phyloP scores from a whole-genome alignment of 35 echinoderm and acorn worm species.

The Stichopus chloronotus region DNA sequence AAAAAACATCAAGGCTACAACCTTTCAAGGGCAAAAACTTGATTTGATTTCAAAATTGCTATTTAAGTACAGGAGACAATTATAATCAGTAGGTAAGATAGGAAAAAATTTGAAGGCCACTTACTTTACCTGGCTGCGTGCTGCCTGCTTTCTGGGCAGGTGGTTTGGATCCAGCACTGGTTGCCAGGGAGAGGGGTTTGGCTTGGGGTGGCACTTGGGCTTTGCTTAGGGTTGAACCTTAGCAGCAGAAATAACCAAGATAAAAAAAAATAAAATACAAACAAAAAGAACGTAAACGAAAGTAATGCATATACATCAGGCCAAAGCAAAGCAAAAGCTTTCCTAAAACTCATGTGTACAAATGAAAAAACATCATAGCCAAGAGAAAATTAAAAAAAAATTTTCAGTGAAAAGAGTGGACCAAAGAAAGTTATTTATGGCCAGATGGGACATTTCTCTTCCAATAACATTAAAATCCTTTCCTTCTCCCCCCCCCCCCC shows the following conservation, averaged over 20 bases:
- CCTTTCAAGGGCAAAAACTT: neutral
- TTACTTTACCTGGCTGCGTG: slow-evolving; percentile 47
- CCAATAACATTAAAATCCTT: neutral
- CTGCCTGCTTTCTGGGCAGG: slow-evolving; percentile 39
- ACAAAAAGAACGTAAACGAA: neutral
- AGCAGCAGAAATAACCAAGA: slow-evolving; percentile 37
- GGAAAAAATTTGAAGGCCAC: neutral
- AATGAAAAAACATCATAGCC: no score
- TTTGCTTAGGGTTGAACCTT: slow-evolving; percentile 52
- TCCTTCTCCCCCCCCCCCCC: no score
- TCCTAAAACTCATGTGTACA: neutral
- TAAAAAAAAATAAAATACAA: neutral
- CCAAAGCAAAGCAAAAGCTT: neutral
- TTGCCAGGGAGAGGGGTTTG: slow-evolving; percentile 43
- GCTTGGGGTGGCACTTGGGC: slow-evolving; percentile 34
- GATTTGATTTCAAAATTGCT: neutral
- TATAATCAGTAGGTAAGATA: neutral
- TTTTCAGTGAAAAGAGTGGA: neutral
- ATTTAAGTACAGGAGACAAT: neutral
- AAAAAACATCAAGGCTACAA: neutral
- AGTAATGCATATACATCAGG: neutral
- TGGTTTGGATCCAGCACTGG: slow-evolving; percentile 38
- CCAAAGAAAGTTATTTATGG: no score
- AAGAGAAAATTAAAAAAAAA: no score
- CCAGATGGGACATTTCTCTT: no score